These are phyloP conservation scores for Cydia fagiglandana DNA, from an alignment of 1,140 invertebrate species.

Conservation along the genomic window DNA sequence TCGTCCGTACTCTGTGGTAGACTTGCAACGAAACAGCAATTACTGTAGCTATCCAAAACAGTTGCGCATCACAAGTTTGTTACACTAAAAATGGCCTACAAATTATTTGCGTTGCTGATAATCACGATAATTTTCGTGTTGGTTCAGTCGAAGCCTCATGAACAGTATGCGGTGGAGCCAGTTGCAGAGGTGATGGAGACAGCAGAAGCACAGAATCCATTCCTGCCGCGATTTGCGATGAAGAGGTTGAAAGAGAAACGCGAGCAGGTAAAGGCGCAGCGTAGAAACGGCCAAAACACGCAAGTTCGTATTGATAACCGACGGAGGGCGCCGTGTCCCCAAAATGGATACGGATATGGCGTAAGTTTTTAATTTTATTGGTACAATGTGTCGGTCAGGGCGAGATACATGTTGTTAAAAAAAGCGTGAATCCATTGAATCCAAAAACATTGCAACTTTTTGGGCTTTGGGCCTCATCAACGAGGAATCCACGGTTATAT, in stretches of 20 bases:
- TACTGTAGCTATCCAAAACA: neutral
- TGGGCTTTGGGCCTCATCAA: too few relatives aligned
- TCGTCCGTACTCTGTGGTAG: neutral
- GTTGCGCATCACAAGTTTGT: too few relatives aligned
- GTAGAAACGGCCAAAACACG: constrained; percentile 49
- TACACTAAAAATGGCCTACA: constrained; percentile 32
- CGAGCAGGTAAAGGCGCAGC: constrained; percentile 55
- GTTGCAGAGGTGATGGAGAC: constrained; percentile 59
- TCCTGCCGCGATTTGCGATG: constrained; percentile 69
- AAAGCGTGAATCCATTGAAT: too few relatives aligned
- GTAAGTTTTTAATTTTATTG: neutral
- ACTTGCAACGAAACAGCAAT: too few relatives aligned
- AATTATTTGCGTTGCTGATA: constrained; percentile 38
- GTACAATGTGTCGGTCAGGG: too few relatives aligned
- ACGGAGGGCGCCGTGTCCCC: constrained; percentile 24
- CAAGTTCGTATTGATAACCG: neutral
- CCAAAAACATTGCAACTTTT: too few relatives aligned
- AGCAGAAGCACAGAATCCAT: constrained; percentile 61
- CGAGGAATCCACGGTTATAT: neutral
- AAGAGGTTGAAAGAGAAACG: constrained; percentile 59
- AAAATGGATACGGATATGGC: constrained; percentile 39
- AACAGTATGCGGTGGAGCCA: constrained; percentile 35
- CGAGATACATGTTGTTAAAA: too few relatives aligned
- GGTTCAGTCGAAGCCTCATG: constrained; percentile 46
- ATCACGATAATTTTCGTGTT: constrained; percentile 39